These are phyloP conservation scores for Athalia circularis DNA, from an alignment of 2,888 invertebrate species.

Conservation along the genomic window DNA sequence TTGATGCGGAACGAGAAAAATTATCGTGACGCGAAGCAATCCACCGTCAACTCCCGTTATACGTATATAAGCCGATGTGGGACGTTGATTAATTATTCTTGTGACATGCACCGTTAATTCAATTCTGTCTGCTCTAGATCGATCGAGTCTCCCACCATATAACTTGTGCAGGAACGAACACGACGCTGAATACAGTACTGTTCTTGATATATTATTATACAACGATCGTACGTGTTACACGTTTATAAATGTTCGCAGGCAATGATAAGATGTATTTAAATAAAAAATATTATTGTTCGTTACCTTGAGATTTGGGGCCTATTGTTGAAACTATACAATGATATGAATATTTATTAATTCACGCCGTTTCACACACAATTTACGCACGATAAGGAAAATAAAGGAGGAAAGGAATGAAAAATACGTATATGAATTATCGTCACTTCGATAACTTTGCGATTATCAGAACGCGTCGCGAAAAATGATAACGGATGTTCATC, in stretches of 20 bases:
- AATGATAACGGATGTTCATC: not conserved
- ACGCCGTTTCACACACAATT: too few relatives aligned
- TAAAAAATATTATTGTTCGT: too few relatives aligned
- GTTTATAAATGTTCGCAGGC: too few relatives aligned
- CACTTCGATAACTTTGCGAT: not conserved
- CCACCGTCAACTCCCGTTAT: constrained; percentile 13
- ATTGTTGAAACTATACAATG: too few relatives aligned
- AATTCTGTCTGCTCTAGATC: not conserved
- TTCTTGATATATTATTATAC: not conserved
- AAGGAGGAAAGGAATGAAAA: too few relatives aligned
- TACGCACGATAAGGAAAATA: too few relatives aligned
- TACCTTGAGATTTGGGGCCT: too few relatives aligned
- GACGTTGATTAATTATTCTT: constrained; percentile 22
- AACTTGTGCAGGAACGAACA: not conserved
- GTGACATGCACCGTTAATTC: constrained; percentile 25
- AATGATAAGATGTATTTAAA: too few relatives aligned
- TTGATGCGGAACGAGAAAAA: not conserved
- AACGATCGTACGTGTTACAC: too few relatives aligned
- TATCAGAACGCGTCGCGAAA: not conserved
- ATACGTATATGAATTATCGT: too few relatives aligned
- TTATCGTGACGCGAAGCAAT: not conserved
- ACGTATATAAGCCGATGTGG: not conserved
- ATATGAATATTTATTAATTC: too few relatives aligned
- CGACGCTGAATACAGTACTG: not conserved
- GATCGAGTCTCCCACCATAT: not conserved